These are phyloP conservation scores for Erannis defoliaria DNA, from an alignment of 2,888 invertebrate species.

Conservation along the genomic window DNA sequence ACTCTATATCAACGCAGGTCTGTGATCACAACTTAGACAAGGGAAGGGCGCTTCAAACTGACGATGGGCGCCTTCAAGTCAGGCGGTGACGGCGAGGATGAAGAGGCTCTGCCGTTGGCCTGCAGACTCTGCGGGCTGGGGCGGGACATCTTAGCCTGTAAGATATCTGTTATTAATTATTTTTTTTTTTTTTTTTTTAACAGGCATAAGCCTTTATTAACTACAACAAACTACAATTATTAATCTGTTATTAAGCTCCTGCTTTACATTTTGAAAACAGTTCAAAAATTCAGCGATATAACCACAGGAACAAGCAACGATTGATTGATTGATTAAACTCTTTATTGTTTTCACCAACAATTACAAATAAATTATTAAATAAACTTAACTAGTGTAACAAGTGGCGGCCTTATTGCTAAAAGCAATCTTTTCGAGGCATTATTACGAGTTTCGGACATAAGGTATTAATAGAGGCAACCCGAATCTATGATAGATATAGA, in stretches of 20 bases:
- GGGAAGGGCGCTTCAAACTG: slow-evolving; percentile 73
- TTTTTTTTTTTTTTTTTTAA: neutral
- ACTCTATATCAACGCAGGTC: neutral
- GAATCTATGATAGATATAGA: too few species aligned
- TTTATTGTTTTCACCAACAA: too few species aligned
- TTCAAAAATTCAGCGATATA: neutral
- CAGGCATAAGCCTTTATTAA: too few species aligned
- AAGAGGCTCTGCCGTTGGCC: slow-evolving; percentile 36
- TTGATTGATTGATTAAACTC: neutral
- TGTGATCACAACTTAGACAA: slow-evolving; percentile 54
- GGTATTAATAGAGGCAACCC: too few species aligned
- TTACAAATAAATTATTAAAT: too few species aligned
- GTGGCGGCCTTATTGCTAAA: too few species aligned
- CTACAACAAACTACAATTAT: too few species aligned
- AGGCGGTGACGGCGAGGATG: slow-evolving; percentile 64
- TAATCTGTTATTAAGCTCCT: too few species aligned
- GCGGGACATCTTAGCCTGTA: slow-evolving; percentile 25
- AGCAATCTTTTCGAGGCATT: too few species aligned
- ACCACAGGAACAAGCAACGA: neutral
- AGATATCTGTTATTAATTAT: neutral
- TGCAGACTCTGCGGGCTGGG: slow-evolving; percentile 24
- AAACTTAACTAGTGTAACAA: too few species aligned
- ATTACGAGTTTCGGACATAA: too few species aligned
- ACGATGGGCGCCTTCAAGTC: slow-evolving; percentile 67
- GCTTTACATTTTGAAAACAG: neutral